Conservation (phyloP, 2,113 vertebrate species). For the Macaca fascicularis region DNA sequence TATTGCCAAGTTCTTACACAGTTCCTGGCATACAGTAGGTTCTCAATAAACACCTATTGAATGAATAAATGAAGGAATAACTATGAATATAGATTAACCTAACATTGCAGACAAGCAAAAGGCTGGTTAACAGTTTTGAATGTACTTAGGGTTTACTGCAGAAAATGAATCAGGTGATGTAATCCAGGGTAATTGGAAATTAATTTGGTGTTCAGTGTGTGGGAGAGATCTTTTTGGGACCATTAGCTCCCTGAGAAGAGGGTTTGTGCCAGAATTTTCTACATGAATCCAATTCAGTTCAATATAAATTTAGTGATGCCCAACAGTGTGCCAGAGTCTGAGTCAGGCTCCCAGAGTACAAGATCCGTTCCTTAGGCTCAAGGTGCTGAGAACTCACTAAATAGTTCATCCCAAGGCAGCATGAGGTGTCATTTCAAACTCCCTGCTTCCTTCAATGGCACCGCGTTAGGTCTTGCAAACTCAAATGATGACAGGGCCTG, state of each 20-base stretch:
- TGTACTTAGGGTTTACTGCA: neutral
- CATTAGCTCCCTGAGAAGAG: neutral
- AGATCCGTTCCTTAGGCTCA: neutral
- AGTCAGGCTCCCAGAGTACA: neutral
- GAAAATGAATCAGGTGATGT: neutral
- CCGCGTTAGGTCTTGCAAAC: neutral
- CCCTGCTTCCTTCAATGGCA: neutral
- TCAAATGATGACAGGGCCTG: too few relatives aligned
- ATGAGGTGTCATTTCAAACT: neutral
- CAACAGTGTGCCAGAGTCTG: neutral
- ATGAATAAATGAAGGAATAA: neutral
- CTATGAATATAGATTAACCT: neutral
- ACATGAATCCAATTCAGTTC: neutral
- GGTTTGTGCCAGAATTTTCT: neutral
- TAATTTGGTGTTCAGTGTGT: neutral
- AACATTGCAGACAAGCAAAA: neutral
- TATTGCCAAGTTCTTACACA: neutral
- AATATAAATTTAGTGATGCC: neutral
- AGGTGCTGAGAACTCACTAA: neutral
- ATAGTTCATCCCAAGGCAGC: neutral
- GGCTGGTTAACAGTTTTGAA: neutral
- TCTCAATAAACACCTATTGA: neutral
- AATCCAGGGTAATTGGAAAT: neutral
- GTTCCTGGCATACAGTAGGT: neutral
- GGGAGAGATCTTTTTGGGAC: neutral